Evolutionary conservation across 53 echinoderm and acorn worm species (phyloP).

Genomic region (Patiria pectinifera): DNA sequence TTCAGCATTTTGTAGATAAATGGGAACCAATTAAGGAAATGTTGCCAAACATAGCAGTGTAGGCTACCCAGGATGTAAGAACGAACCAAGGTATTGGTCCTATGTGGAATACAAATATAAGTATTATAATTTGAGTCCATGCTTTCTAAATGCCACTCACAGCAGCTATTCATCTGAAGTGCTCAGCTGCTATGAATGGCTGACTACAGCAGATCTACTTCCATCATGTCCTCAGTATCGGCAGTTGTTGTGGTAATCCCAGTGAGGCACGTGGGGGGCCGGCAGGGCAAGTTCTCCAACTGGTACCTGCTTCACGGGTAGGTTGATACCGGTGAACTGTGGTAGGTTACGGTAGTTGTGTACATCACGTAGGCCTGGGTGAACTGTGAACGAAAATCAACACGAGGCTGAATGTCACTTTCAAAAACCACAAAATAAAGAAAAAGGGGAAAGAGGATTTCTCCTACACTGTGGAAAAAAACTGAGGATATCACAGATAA

Average conservation of each 20-base stretch:
- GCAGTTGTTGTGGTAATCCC: slow-evolving; percentile 92
- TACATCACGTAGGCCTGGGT: slow-evolving; percentile 89
- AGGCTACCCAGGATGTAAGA: no score
- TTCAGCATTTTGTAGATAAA: no score
- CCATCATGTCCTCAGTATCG: slow-evolving; percentile 50
- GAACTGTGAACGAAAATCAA: slow-evolving; percentile 65
- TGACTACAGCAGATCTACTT: neutral
- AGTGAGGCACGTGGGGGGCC: slow-evolving; percentile 89
- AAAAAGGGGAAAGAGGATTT: neutral
- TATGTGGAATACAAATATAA: no score
- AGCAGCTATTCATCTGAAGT: no score
- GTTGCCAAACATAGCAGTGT: no score
- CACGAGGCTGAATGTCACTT: neutral
- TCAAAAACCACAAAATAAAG: no score
- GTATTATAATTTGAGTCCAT: no score
- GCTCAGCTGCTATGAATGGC: neutral
- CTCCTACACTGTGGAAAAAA: no score
- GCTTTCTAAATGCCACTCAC: no score
- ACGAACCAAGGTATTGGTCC: no score
- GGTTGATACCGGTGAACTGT: slow-evolving; percentile 92
- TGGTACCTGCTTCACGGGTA: slow-evolving; percentile 84
- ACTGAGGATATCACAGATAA: no score
- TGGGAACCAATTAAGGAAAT: no score
- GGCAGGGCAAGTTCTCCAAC: slow-evolving; percentile 87
- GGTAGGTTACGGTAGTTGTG: slow-evolving; percentile 95